These are phyloP conservation scores for Apeira syringaria DNA, from an alignment of 2,888 invertebrate species.

Conservation along the genomic window DNA sequence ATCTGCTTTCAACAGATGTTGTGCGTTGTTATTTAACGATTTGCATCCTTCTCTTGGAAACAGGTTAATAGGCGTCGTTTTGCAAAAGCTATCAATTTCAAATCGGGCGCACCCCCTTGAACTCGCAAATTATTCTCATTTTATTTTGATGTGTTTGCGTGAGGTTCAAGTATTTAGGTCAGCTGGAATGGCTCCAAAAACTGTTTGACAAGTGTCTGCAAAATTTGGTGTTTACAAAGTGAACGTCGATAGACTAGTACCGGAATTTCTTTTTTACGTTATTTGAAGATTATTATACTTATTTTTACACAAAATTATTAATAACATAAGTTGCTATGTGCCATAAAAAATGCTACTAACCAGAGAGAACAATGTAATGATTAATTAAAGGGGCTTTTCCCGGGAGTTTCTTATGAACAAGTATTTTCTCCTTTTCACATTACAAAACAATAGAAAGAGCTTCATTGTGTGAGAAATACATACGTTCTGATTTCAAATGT, in stretches of 20 bases:
- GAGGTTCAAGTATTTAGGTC: slow-evolving; percentile 66
- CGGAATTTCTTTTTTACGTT: no score
- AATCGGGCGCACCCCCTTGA: slow-evolving; percentile 35
- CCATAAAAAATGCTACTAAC: not conserved
- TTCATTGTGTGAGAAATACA: no score
- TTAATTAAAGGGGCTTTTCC: slow-evolving; percentile 15
- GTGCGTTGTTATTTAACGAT: no score
- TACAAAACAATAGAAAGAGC: slow-evolving; percentile 17
- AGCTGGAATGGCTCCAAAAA: slow-evolving; percentile 73
- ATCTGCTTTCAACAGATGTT: no score
- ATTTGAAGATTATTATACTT: no score
- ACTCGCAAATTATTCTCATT: slow-evolving; percentile 50
- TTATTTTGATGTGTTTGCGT: slow-evolving; percentile 51
- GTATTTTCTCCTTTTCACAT: slow-evolving; percentile 11
- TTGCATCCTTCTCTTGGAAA: no score
- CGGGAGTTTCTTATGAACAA: slow-evolving; percentile 4
- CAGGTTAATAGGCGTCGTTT: slow-evolving; percentile 25
- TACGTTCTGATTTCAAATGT: no score
- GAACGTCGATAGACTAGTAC: slow-evolving; percentile 2
- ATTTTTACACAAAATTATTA: no score
- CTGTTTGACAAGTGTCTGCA: slow-evolving; percentile 49
- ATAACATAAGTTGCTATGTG: not conserved
- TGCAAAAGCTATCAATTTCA: slow-evolving; percentile 28
- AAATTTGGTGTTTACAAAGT: slow-evolving; percentile 50
- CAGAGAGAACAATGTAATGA: slow-evolving; percentile 7